Conservation (phyloP, 2,113 vertebrate species). For the Callithrix jacchus region DNA sequence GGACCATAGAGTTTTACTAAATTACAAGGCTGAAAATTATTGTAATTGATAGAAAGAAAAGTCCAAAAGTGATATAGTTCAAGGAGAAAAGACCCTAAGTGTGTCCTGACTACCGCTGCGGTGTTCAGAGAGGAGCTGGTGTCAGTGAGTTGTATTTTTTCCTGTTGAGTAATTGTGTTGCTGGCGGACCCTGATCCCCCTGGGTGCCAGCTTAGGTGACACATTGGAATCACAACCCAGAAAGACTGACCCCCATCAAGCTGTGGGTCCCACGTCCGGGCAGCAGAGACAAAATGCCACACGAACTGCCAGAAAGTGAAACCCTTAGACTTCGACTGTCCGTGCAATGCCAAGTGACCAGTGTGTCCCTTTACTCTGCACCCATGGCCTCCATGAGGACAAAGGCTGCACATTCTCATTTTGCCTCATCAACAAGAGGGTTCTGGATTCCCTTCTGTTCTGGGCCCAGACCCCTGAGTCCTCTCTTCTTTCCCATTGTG, state of each 20-base stretch:
- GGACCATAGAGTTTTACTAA: background rate
- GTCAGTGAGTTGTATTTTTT: accelerated
- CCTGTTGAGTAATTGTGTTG: accelerated
- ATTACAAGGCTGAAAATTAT: background rate
- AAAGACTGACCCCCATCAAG: accelerated
- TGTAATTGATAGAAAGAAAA: background rate
- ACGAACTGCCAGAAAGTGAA: accelerated
- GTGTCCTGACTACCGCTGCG: accelerated
- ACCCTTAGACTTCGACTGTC: accelerated
- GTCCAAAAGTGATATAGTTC: background rate
- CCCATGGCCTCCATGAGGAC: accelerated
- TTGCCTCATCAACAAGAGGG: accelerated
- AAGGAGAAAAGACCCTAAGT: background rate
- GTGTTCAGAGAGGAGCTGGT: accelerated
- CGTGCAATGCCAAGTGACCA: accelerated
- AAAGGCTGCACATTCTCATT: accelerated
- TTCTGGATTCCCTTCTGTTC: accelerated
- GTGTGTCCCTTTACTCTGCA: accelerated
- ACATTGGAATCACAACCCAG: accelerated
- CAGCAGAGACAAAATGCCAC: accelerated
- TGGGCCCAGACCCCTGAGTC: accelerated
- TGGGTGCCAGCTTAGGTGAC: accelerated
- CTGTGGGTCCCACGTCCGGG: accelerated
- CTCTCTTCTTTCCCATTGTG: background rate
- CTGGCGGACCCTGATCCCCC: no score